Conservation (phyloP, 64 coral and sea anemone species). For the Hydrozoanthus tunicans region DNA sequence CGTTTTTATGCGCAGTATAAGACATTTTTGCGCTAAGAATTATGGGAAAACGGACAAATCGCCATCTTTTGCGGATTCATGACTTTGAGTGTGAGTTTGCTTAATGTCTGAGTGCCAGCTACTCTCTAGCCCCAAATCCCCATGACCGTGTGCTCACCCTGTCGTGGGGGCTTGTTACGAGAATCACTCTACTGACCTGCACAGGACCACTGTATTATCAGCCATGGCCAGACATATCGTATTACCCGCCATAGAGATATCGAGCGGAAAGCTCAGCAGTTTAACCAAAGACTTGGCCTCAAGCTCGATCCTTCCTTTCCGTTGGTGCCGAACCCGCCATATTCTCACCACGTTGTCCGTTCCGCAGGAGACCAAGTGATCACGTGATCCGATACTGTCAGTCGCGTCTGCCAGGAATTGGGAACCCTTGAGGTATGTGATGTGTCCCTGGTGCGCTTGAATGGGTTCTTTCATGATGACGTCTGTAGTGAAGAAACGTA, state of each 20-base stretch:
- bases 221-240: constrained; percentile 80
- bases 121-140: too few relatives aligned
- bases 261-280: constrained; percentile 61
- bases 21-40: too few relatives aligned
- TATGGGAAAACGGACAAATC: too few relatives aligned
- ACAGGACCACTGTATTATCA: constrained; percentile 77
- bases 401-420: constrained; percentile 7
- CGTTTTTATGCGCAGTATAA: too few relatives aligned
- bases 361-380: constrained; percentile 82
- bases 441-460: constrained; percentile 90
- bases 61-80: too few relatives aligned
- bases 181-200: constrained; percentile 51
- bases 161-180: too few relatives aligned
- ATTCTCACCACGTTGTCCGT: constrained; percentile 72
- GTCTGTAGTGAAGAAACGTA: neutral
- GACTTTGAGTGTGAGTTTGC: too few relatives aligned
- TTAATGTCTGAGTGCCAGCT: too few relatives aligned
- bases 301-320: constrained; percentile 44
- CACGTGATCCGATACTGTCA: constrained; percentile 61
- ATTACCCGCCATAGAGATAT: constrained; percentile 81
- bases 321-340: constrained; percentile 69
- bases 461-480: constrained; percentile 78
- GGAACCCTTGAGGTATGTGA: constrained; percentile 73
- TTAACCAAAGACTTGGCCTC: constrained; percentile 67
- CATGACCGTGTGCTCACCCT: too few relatives aligned